Conservation (phyloP, 2,888 invertebrate genomes). For the Timandra comae region DNA sequence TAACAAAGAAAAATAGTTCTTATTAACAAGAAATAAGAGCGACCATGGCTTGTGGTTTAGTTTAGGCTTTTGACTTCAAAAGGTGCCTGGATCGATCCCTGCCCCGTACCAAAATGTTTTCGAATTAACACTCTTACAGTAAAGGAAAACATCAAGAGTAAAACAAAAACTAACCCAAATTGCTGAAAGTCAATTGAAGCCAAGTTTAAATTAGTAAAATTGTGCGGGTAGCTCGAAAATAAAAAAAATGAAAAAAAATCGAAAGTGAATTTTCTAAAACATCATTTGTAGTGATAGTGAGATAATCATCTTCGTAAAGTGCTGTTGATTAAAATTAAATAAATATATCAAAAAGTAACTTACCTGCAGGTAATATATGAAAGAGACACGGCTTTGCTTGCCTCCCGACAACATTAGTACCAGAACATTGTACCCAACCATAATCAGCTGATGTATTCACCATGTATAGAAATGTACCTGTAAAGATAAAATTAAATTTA, state of each 20-base stretch:
- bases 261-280: too few relatives aligned
- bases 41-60: neutral
- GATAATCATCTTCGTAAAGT: too few relatives aligned
- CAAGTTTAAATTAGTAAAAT: too few relatives aligned
- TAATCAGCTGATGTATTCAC: conserved; percentile 81
- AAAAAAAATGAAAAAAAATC: neutral
- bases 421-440: conserved; percentile 87
- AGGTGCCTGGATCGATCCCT: too few relatives aligned
- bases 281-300: too few relatives aligned
- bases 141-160: too few relatives aligned
- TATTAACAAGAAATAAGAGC: too few relatives aligned
- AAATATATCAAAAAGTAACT: conserved; percentile 10
- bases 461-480: conserved; percentile 68
- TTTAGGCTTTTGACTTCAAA: neutral
- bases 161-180: too few relatives aligned
- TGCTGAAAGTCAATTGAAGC: too few relatives aligned
- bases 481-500: too few relatives aligned
- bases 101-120: too few relatives aligned
- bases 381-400: conserved; percentile 85
- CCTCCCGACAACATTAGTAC: conserved; percentile 81
- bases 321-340: neutral
- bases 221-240: neutral
- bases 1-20: neutral
- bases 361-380: conserved; percentile 83
- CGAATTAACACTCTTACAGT: too few relatives aligned